Evolutionary conservation across 2,113 vertebrate species (phyloP).

Genomic region (Vanacampus margaritifer): DNA sequence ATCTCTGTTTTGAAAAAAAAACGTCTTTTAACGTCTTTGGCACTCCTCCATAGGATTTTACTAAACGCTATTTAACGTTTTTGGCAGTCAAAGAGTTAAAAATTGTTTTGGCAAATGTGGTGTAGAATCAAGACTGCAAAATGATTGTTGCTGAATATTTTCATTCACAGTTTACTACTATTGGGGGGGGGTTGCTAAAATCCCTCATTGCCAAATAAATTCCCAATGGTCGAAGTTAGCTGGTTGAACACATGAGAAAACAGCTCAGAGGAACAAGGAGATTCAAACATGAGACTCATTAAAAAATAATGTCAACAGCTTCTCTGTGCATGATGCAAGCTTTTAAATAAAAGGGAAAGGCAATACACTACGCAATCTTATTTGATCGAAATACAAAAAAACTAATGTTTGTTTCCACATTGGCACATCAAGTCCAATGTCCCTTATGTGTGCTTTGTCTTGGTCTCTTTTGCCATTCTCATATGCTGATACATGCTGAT

Average conservation of each 20-base stretch:
- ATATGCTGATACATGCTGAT: no score
- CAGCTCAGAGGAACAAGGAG: not conserved
- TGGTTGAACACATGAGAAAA: not conserved
- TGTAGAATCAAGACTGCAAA: no score
- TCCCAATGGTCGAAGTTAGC: not conserved
- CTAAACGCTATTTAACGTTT: no score
- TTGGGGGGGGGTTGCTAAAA: not conserved
- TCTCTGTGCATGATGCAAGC: not conserved
- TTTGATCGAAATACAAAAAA: not conserved
- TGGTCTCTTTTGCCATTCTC: no score
- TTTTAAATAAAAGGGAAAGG: not conserved
- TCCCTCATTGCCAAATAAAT: not conserved
- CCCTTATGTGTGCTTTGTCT: not conserved
- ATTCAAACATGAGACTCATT: not conserved
- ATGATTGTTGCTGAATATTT: not conserved
- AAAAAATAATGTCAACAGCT: slow-evolving; percentile 1
- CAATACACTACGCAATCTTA: not conserved
- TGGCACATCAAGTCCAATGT: not conserved
- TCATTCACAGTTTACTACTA: not conserved
- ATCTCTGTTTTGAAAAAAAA: no score
- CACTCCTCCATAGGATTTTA: no score
- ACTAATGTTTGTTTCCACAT: not conserved
- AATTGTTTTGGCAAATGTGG: no score
- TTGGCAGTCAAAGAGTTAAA: no score
- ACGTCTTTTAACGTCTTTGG: no score